These are phyloP conservation scores for Heteronetta atricapilla DNA, from an alignment of 2,113 vertebrate species.

Conservation along the genomic window DNA sequence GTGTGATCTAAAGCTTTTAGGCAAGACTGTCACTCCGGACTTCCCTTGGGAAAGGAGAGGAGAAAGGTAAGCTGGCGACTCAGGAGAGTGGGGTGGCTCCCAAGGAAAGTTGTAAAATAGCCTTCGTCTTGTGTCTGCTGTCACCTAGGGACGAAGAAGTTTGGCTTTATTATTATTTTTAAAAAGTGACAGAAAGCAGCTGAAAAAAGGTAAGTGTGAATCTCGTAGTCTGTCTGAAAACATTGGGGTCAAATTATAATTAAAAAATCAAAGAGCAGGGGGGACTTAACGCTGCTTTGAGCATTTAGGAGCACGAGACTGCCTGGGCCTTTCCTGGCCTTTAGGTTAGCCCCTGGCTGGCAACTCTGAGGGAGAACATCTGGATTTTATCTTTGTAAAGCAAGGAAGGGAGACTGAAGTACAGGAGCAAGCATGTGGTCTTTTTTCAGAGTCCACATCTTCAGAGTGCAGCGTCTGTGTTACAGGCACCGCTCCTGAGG, in stretches of 20 bases:
- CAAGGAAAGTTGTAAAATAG: background rate
- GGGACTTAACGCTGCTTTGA: background rate
- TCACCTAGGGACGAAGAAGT: background rate
- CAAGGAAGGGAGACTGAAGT: background rate
- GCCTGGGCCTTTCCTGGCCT: background rate
- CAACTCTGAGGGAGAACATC: background rate
- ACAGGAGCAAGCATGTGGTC: too few species aligned
- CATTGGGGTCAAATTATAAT: background rate
- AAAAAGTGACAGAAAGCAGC: background rate
- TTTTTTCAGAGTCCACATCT: background rate
- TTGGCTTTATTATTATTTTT: background rate
- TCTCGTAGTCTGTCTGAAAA: background rate
- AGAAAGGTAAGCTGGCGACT: constrained; percentile 20
- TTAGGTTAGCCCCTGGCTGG: background rate
- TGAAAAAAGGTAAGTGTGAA: background rate
- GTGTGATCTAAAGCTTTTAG: background rate
- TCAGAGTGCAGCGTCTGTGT: background rate
- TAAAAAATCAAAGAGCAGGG: background rate
- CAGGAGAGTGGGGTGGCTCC: background rate
- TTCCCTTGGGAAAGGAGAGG: background rate
- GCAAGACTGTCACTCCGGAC: background rate
- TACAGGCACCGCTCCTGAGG: background rate
- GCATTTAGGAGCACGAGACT: background rate
- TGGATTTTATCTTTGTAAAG: background rate
- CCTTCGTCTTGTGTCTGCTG: background rate